A percentile compares a stretch with the other conserved stretches of the same genome.
phyloP scores from a whole-genome alignment of 2,888 invertebrate species.

The Atethmia centrago region DNA sequence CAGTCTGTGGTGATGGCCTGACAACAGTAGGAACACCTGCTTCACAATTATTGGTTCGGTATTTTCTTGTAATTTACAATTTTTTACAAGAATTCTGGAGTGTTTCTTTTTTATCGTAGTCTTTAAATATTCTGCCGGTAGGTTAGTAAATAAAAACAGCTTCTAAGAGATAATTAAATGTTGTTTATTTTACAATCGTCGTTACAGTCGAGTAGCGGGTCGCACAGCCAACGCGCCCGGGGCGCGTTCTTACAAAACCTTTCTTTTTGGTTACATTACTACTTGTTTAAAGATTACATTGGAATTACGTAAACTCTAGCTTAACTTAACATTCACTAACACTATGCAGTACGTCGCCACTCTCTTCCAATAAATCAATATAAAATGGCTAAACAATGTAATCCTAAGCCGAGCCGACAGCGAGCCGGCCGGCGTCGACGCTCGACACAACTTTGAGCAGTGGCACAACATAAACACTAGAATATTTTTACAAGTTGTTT shows the following conservation, averaged over 20 bases:
- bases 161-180: conserved; percentile 82
- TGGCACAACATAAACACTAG: conserved; percentile 62
- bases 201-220: conserved; percentile 66
- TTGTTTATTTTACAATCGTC: conserved; percentile 82
- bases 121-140: too few species aligned
- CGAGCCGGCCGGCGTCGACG: conserved; percentile 12
- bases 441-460: conserved; percentile 71
- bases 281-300: conserved; percentile 68
- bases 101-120: too few species aligned
- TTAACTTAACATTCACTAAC: conserved; percentile 69
- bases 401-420: conserved; percentile 22
- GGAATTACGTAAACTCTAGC: conserved; percentile 68
- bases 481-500: conserved; percentile 61
- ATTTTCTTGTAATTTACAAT: not conserved
- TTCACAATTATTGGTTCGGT: not conserved
- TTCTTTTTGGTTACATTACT: conserved; percentile 73
- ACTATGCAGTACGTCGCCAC: conserved; percentile 60
- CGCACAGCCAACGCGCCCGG: conserved; percentile 64
- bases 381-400: conserved; percentile 56
- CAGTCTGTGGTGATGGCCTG: not conserved
- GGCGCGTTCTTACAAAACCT: conserved; percentile 70
- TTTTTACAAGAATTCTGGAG: too few species aligned
- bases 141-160: conserved; percentile 55
- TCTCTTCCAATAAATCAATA: conserved; percentile 53
- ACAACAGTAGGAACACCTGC: too few species aligned